Conservation (phyloP, 2,113 vertebrate genomes). For the Butastur rufipennis region DNA sequence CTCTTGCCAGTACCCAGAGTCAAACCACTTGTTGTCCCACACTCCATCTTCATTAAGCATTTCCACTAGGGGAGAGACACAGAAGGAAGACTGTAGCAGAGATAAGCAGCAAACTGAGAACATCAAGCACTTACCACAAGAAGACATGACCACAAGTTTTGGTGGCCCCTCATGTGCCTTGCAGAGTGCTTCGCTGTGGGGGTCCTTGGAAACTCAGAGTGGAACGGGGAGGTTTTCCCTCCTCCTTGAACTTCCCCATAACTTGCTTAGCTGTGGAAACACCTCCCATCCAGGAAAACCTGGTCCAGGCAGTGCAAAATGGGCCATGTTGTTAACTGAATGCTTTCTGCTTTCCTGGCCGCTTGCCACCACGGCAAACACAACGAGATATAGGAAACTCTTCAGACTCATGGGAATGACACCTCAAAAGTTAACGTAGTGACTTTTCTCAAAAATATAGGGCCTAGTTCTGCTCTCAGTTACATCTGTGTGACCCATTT, state of each 20-base stretch:
- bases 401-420: not conserved
- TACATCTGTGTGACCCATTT: not conserved
- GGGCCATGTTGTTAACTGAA: not conserved
- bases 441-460: not conserved
- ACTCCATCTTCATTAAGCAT: not conserved
- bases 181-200: not conserved
- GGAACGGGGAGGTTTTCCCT: not conserved
- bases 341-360: not conserved
- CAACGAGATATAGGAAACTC: not conserved
- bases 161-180: rapidly evolving
- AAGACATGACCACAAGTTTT: rapidly evolving
- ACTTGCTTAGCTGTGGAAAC: not conserved
- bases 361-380: not conserved
- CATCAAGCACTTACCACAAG: not conserved
- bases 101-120: not conserved
- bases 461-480: not conserved
- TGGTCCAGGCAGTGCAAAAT: not conserved
- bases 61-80: not conserved
- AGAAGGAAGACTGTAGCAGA: not conserved
- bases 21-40: not conserved
- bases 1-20: not conserved
- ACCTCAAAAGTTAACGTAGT: not conserved
- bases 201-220: not conserved
- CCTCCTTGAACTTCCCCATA: not conserved
- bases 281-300: not conserved